Conservation (phyloP, 2,113 vertebrate genomes). For the Pteruthius melanotis region DNA sequence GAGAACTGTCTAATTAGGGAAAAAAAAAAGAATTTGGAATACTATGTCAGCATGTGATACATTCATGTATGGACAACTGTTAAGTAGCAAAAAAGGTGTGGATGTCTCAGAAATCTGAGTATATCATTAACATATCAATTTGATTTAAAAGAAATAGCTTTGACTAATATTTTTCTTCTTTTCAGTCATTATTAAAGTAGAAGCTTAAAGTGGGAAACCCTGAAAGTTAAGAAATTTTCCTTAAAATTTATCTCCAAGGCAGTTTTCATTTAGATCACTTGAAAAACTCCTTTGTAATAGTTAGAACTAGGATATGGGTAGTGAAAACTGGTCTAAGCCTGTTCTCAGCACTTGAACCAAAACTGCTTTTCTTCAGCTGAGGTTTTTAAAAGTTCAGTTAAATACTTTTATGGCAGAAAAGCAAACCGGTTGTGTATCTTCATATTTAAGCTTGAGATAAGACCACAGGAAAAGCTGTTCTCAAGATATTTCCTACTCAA, state of each 20-base stretch:
- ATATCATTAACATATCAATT: neutral
- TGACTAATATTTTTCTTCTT: neutral
- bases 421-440: neutral
- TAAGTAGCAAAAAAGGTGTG: neutral
- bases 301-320: neutral
- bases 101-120: neutral
- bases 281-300: neutral
- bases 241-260: neutral
- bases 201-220: neutral
- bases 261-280: neutral
- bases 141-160: neutral
- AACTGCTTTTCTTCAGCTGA: neutral
- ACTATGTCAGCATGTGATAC: neutral
- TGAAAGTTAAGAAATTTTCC: neutral
- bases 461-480: conserved; percentile 43
- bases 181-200: neutral
- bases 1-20: neutral
- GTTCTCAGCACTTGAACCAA: neutral
- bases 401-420: neutral
- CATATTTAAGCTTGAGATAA: conserved; percentile 8
- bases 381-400: neutral
- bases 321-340: neutral
- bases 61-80: neutral
- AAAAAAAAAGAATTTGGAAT: neutral
- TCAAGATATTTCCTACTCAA: conserved; percentile 21